Percentiles rank a stretch among this genome's conserved stretches.
These are phyloP conservation scores for Varanus komodoensis DNA, from an alignment of 2,113 vertebrate species.

Conservation along the genomic window DNA sequence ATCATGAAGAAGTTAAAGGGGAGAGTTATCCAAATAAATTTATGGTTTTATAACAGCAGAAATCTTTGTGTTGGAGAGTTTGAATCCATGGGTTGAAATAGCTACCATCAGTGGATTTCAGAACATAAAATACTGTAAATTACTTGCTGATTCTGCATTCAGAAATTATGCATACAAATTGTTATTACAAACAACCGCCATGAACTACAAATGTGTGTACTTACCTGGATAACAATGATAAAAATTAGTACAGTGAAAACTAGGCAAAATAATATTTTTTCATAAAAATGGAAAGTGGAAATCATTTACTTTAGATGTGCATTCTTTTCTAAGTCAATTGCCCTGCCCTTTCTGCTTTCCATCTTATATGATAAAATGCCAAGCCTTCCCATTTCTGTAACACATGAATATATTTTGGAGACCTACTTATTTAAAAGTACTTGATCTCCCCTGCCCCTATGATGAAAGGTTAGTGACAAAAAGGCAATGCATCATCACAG, in stretches of 20 bases:
- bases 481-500: conserved; percentile 8
- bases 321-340: conserved; percentile 25
- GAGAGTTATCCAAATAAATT: background rate
- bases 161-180: background rate
- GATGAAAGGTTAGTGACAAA: conserved; percentile 19
- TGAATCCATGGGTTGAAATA: background rate
- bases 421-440: background rate
- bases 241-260: conserved; percentile 19
- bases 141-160: background rate
- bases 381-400: conserved; percentile 34
- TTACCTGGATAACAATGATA: conserved; percentile 13
- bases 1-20: background rate
- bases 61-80: background rate
- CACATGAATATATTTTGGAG: conserved; percentile 29
- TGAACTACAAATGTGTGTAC: background rate
- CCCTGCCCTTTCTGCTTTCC: conserved; percentile 22
- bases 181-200: background rate
- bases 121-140: background rate
- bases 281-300: background rate
- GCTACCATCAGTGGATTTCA: background rate
- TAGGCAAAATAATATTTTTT: background rate
- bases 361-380: conserved; percentile 25
- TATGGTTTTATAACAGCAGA: background rate
- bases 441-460: background rate
- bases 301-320: conserved; percentile 13